These are phyloP conservation scores for Crepidodera aurea DNA, from an alignment of 2,888 invertebrate species.

Conservation along the genomic window DNA sequence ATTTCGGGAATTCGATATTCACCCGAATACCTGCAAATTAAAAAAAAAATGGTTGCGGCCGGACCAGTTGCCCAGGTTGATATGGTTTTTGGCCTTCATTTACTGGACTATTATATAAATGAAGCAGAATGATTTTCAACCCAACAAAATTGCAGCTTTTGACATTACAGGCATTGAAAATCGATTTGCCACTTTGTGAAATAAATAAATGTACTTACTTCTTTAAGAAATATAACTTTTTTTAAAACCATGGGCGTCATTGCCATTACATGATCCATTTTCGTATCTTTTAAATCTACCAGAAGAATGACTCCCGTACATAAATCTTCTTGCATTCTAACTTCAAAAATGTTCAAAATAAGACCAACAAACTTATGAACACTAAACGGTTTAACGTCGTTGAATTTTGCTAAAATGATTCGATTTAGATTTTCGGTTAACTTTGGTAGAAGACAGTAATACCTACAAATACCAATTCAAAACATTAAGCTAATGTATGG, in stretches of 20 bases:
- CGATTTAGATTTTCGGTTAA: neutral
- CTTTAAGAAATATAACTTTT: constrained; percentile 19
- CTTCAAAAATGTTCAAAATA: constrained; percentile 11
- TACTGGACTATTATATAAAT: no score
- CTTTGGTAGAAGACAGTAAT: neutral
- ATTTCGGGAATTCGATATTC: no score
- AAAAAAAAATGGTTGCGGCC: no score
- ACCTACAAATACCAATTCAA: neutral
- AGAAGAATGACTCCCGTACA: constrained; percentile 13
- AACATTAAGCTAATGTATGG: no score
- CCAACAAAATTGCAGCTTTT: no score
- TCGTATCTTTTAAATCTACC: constrained; percentile 16
- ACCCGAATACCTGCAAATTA: no score
- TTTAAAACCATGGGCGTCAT: constrained; percentile 18
- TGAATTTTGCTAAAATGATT: neutral
- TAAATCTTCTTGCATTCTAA: constrained; percentile 23
- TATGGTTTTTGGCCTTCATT: no score
- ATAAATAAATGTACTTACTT: constrained; percentile 15
- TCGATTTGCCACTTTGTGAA: neutral
- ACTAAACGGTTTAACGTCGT: neutral
- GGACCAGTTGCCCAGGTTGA: no score
- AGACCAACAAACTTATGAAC: neutral
- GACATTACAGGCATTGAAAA: no score
- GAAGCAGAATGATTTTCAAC: no score
- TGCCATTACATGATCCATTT: neutral